These are phyloP conservation scores for Gallinago solitaria DNA, from an alignment of 2,797 vertebrate genomes.

Conservation along the genomic window DNA sequence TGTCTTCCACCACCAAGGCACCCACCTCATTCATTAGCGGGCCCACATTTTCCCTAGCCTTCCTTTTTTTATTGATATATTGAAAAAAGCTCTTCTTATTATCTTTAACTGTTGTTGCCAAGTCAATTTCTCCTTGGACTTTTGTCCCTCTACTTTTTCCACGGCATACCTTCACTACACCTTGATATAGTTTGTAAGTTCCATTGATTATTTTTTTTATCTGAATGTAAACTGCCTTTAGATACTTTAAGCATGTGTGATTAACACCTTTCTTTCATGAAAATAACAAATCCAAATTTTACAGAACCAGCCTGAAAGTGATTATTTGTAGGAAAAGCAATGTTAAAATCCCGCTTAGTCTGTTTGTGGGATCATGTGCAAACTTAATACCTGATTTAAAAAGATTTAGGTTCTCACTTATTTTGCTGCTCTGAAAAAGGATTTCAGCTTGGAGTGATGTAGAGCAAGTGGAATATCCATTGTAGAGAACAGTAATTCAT, in stretches of 20 bases:
- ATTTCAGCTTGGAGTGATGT: background rate
- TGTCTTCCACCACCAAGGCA: no score
- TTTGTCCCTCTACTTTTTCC: no score
- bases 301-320: background rate
- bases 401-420: background rate
- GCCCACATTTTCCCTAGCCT: no score
- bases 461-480: background rate
- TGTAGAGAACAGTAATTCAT: background rate
- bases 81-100: no score
- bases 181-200: background rate
- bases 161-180: no score
- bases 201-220: background rate
- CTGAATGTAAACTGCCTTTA: background rate
- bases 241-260: background rate
- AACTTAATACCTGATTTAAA: background rate
- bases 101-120: no score
- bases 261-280: background rate
- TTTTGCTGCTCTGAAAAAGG: background rate
- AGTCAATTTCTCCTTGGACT: no score
- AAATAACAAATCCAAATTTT: background rate
- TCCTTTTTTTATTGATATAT: no score
- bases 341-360: background rate
- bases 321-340: background rate
- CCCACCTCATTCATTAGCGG: no score
- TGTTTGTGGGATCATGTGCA: background rate